These are phyloP conservation scores for Trichechus manatus DNA, from an alignment of 2,113 vertebrate species.

Conservation along the genomic window DNA sequence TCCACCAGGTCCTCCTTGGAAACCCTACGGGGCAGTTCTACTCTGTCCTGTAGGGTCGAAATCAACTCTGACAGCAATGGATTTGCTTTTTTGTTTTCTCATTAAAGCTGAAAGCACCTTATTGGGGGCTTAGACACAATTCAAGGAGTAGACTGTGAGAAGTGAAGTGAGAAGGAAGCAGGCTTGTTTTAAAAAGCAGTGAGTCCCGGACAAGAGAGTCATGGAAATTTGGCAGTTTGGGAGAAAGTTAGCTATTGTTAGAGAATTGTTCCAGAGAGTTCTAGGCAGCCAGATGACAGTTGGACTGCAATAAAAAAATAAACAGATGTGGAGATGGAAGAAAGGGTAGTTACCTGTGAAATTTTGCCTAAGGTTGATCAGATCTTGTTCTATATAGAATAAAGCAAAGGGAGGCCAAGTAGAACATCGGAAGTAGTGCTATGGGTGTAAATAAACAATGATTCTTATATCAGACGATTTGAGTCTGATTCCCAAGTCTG, in stretches of 20 bases:
- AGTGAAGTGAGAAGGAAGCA: not conserved
- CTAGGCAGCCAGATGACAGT: not conserved
- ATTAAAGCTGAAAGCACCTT: not conserved
- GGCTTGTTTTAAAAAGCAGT: not conserved
- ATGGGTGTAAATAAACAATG: not conserved
- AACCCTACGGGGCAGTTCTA: too few relatives aligned
- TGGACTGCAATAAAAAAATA: not conserved
- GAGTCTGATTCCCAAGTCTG: not conserved
- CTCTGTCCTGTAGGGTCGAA: too few relatives aligned
- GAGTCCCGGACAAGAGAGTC: not conserved
- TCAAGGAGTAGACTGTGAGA: not conserved
- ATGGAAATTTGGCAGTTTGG: not conserved
- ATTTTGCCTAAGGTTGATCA: not conserved
- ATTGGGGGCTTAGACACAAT: not conserved
- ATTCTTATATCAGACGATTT: not conserved
- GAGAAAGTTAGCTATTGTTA: not conserved
- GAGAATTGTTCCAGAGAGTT: not conserved
- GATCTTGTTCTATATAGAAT: not conserved
- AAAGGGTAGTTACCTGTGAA: not conserved
- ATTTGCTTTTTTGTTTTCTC: too few relatives aligned
- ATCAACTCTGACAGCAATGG: too few relatives aligned
- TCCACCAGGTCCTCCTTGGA: too few relatives aligned
- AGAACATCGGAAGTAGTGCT: not conserved
- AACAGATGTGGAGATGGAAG: not conserved
- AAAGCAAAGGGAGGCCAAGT: not conserved